Evolutionary conservation across 2,888 invertebrate species (phyloP).

Genomic region (Thecocarcelia acutangulata): DNA sequence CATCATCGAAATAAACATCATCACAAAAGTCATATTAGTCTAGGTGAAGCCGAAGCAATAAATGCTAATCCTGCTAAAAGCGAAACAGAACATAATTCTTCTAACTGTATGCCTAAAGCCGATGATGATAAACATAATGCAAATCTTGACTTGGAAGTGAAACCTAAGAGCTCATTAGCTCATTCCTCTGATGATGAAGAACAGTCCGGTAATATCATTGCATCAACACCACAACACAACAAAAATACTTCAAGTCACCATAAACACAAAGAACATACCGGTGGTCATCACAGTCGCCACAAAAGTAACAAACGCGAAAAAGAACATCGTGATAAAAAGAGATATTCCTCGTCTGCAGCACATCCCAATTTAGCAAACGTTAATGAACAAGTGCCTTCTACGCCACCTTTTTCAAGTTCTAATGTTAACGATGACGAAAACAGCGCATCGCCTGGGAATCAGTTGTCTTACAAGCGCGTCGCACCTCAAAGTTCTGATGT

Average conservation of each 20-base stretch:
- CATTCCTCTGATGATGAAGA: constrained; percentile 71
- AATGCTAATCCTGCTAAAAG: constrained; percentile 82
- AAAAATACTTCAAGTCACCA: constrained; percentile 63
- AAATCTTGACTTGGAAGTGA: constrained; percentile 38
- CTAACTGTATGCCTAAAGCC: constrained; percentile 37
- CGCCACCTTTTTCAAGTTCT: constrained; percentile 47
- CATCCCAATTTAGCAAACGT: constrained; percentile 51
- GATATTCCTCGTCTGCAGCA: constrained; percentile 74
- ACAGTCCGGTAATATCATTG: constrained; percentile 21
- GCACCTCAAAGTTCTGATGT: constrained; percentile 71
- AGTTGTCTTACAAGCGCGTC: constrained; percentile 72
- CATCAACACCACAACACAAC: constrained; percentile 31
- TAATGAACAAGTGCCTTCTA: constrained; percentile 70
- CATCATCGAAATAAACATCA: constrained; percentile 76
- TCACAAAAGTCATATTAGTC: constrained; percentile 67
- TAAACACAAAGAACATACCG: constrained; percentile 74
- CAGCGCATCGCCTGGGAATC: constrained; percentile 62
- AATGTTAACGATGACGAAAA: constrained; percentile 75
- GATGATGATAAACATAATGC: constrained; percentile 42
- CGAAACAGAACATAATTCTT: constrained; percentile 74
- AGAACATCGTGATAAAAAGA: constrained; percentile 78
- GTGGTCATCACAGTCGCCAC: constrained; percentile 76
- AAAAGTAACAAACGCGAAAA: constrained; percentile 77
- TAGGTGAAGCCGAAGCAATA: constrained; percentile 5
- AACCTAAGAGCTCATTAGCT: constrained; percentile 32